phyloP scores from a whole-genome alignment of 1,140 invertebrate species.

The Phymorhynchus buccinoides region DNA sequence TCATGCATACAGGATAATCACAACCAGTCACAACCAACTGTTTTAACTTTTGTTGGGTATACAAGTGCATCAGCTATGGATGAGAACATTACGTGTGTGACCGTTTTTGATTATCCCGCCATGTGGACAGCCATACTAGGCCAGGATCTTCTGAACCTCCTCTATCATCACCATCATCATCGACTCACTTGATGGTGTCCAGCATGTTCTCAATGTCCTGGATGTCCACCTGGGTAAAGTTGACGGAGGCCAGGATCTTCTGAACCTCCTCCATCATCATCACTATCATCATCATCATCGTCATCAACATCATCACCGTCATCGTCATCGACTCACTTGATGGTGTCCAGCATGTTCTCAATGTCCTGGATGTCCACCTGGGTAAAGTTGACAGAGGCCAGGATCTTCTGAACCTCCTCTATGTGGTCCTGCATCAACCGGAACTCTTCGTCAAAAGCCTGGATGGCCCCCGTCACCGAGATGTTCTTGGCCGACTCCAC shows the following conservation, averaged over 20 bases:
- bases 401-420: slow-evolving; percentile 82
- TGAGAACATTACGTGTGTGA: too few species aligned
- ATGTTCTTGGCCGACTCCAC: slow-evolving; percentile 91
- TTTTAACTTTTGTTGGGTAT: too few species aligned
- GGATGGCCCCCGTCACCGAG: slow-evolving; percentile 91
- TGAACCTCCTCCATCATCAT: slow-evolving; percentile 84
- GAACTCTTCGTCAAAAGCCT: slow-evolving; percentile 95
- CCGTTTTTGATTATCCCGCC: too few species aligned
- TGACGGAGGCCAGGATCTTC: slow-evolving; percentile 83
- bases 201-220: slow-evolving; percentile 78
- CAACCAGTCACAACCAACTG: too few species aligned
- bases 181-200: slow-evolving; percentile 76
- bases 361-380: slow-evolving; percentile 83
- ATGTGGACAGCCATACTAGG: not conserved
- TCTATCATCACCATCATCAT: too few species aligned
- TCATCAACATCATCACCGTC: too few species aligned
- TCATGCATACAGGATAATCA: too few species aligned
- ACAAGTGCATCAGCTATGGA: not conserved
- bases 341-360: slow-evolving; percentile 75
- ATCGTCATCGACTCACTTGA: slow-evolving; percentile 77
- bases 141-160: not conserved
- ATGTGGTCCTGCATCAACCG: slow-evolving; percentile 90
- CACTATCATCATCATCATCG: not conserved
- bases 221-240: slow-evolving; percentile 83
- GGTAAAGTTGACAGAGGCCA: slow-evolving; percentile 84